phyloP scores from a whole-genome alignment of 2,797 vertebrate species.

The Cygnus olor region DNA sequence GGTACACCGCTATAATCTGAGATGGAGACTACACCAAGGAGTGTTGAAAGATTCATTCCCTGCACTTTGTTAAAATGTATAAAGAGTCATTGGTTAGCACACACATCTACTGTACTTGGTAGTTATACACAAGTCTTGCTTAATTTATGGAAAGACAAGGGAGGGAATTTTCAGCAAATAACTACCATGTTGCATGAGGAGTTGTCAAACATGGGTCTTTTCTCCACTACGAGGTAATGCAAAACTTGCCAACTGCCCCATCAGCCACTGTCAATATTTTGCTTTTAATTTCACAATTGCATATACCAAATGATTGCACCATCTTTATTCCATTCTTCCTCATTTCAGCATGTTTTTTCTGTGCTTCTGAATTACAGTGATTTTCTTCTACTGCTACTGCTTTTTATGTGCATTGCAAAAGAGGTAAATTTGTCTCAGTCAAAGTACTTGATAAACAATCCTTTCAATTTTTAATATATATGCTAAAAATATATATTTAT shows the following conservation, averaged over 20 bases:
- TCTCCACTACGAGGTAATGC: not conserved
- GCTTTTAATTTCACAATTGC: not conserved
- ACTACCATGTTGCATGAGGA: not conserved
- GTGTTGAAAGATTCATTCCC: not conserved
- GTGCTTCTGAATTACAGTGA: not conserved
- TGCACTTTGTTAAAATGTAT: not conserved
- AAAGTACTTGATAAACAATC: not conserved
- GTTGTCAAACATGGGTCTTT: not conserved
- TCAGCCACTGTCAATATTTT: not conserved
- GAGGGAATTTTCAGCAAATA: not conserved
- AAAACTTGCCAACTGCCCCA: not conserved
- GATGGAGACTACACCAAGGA: not conserved
- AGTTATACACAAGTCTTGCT: not conserved
- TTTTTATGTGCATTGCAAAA: not conserved
- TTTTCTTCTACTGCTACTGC: not conserved
- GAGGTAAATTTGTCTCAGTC: not conserved
- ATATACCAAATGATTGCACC: not conserved
- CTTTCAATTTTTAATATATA: not conserved
- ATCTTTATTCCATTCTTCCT: not conserved
- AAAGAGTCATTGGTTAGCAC: rapidly evolving
- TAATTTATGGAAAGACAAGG: not conserved
- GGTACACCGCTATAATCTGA: not conserved
- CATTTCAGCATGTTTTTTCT: not conserved
- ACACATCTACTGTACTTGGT: not conserved
- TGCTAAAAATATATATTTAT: not conserved